Conservation (phyloP, 2,888 invertebrate species). For the Stenchaetothrips biformis region DNA sequence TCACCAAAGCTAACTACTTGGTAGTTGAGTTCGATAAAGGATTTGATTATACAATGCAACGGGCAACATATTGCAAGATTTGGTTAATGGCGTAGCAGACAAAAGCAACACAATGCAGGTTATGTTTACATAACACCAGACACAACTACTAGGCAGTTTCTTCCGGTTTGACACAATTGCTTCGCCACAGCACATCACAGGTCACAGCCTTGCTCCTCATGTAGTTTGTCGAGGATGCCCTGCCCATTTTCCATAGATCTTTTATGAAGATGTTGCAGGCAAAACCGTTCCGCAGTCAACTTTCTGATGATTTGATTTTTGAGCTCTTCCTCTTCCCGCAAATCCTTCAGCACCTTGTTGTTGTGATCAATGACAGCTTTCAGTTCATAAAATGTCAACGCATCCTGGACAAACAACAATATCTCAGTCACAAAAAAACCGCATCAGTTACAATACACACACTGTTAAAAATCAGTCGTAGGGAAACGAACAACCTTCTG, state of each 20-base stretch:
- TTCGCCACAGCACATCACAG: neutral
- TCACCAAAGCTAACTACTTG: no score
- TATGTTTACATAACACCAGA: neutral
- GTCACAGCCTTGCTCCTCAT: slow-evolving; percentile 32
- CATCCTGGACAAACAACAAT: neutral
- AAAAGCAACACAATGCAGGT: neutral
- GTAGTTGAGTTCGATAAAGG: no score
- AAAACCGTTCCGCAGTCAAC: slow-evolving; percentile 2
- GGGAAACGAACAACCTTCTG: no score
- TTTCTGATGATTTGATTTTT: neutral
- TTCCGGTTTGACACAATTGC: no score
- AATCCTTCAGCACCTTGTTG: neutral
- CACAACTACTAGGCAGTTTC: neutral
- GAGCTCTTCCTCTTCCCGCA: slow-evolving; percentile 4
- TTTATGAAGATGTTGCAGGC: neutral
- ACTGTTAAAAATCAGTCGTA: no score
- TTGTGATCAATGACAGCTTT: slow-evolving; percentile 10
- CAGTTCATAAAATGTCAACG: neutral
- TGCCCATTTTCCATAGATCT: slow-evolving; percentile 32
- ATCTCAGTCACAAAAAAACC: neutral
- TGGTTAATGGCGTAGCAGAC: no score
- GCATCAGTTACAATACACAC: neutral
- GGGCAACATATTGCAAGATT: no score
- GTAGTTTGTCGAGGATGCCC: slow-evolving; percentile 35
- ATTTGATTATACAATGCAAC: no score